Percentiles rank a stretch among this genome's conserved stretches.
These are phyloP conservation scores for Eristalinus sepulchralis DNA, from an alignment of 2,888 invertebrate genomes.

Conservation along the genomic window DNA sequence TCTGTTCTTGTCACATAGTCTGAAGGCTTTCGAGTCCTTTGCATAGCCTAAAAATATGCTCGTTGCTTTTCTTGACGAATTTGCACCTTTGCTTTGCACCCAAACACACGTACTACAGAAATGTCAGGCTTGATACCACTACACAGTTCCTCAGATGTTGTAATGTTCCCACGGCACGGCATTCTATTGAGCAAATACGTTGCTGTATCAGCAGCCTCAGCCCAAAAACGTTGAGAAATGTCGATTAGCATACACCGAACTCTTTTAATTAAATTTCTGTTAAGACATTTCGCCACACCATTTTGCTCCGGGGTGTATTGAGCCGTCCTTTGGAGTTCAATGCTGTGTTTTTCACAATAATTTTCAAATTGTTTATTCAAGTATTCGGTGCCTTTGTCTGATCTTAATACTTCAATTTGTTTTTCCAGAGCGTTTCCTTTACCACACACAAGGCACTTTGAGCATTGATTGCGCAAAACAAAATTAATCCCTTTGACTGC, in stretches of 20 bases:
- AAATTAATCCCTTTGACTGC: slow-evolving; percentile 37
- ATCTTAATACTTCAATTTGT: slow-evolving; percentile 60
- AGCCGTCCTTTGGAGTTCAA: slow-evolving; percentile 43
- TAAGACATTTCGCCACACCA: slow-evolving; percentile 56
- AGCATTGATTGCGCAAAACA: neutral
- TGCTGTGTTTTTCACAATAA: slow-evolving; percentile 54
- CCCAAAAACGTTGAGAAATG: slow-evolving; percentile 63
- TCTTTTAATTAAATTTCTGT: slow-evolving; percentile 70
- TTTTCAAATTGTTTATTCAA: slow-evolving; percentile 50
- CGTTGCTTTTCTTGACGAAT: slow-evolving; percentile 41
- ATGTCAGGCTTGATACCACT: slow-evolving; percentile 47
- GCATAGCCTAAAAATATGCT: slow-evolving; percentile 66
- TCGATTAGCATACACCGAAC: slow-evolving; percentile 72
- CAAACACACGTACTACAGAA: slow-evolving; percentile 64
- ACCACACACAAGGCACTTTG: slow-evolving; percentile 60
- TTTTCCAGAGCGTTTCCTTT: slow-evolving; percentile 70
- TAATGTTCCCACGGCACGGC: slow-evolving; percentile 56
- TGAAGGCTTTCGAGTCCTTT: slow-evolving; percentile 47
- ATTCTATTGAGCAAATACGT: slow-evolving; percentile 62
- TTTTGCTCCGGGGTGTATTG: too few species aligned
- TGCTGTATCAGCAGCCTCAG: slow-evolving; percentile 58
- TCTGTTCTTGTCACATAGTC: slow-evolving; percentile 32
- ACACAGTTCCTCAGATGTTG: slow-evolving; percentile 64
- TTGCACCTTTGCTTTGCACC: slow-evolving; percentile 65
- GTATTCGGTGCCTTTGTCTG: slow-evolving; percentile 69